Percentiles rank a stretch among this genome's conserved stretches.
These are phyloP conservation scores for Tetramorium alpestre DNA, from an alignment of 1,140 invertebrate genomes.

Conservation along the genomic window DNA sequence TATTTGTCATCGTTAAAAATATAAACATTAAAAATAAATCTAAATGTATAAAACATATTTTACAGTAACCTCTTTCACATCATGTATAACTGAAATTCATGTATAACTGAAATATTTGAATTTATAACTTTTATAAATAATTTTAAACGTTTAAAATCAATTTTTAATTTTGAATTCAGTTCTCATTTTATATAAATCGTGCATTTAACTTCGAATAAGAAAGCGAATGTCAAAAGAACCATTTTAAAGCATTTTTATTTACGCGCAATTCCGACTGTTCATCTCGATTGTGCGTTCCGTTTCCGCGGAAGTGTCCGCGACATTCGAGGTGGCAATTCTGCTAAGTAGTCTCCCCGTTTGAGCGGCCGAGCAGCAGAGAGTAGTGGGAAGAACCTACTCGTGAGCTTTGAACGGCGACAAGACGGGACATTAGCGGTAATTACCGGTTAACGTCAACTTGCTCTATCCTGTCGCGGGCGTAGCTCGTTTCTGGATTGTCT, in stretches of 20 bases:
- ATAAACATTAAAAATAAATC: conserved; percentile 2
- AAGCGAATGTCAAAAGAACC: not conserved
- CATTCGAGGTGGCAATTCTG: conserved; percentile 69
- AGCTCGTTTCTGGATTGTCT: conserved; percentile 58
- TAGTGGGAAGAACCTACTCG: conserved; percentile 58
- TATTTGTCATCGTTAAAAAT: not conserved
- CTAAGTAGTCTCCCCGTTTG: conserved; percentile 67
- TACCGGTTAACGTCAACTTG: conserved; percentile 65
- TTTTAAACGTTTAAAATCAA: not conserved
- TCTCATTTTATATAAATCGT: conserved; percentile 6
- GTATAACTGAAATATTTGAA: not conserved
- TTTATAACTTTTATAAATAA: not conserved
- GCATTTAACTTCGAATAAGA: conserved; percentile 6
- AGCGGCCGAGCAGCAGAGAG: conserved; percentile 38
- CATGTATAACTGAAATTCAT: not conserved
- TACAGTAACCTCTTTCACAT: not conserved
- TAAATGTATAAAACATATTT: not conserved
- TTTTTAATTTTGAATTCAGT: conserved; percentile 17
- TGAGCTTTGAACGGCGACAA: conserved; percentile 67
- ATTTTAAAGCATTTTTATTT: conserved; percentile 45
- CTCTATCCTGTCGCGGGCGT: conserved; percentile 41
- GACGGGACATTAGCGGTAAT: conserved; percentile 72
- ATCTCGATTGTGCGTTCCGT: conserved; percentile 14
- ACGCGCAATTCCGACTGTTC: conserved; percentile 36
- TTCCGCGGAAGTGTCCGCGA: conserved; percentile 56